Conservation (phyloP, 2,797 vertebrate species). For the Trematomus bernacchii region DNA sequence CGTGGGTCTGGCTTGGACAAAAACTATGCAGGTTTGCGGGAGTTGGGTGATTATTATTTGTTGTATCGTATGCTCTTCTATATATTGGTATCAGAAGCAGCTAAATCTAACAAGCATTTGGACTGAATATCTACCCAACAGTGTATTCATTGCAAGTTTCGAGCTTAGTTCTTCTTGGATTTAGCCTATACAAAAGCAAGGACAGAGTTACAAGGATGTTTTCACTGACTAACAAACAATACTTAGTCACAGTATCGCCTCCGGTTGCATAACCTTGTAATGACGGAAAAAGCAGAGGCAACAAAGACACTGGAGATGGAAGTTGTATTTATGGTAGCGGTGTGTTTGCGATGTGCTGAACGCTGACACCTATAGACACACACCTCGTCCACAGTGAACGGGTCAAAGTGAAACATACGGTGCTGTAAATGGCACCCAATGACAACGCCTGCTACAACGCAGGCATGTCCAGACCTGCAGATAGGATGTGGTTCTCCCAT, state of each 20-base stretch:
- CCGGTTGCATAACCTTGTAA: slow-evolving; percentile 30
- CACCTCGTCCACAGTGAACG: slow-evolving; percentile 22
- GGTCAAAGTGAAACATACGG: slow-evolving; percentile 53
- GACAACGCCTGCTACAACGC: slow-evolving; percentile 41
- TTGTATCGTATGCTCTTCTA: too few species aligned
- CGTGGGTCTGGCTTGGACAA: too few species aligned
- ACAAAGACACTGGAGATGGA: slow-evolving; percentile 44
- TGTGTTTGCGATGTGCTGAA: slow-evolving; percentile 46
- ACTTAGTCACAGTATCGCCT: slow-evolving; percentile 20
- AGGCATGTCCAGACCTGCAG: slow-evolving; percentile 69
- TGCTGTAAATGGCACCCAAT: slow-evolving; percentile 45
- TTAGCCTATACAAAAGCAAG: neutral
- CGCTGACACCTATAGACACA: slow-evolving; percentile 41
- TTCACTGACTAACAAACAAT: slow-evolving; percentile 16
- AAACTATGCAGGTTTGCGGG: too few species aligned
- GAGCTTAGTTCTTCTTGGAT: neutral
- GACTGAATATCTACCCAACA: neutral
- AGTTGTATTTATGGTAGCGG: slow-evolving; percentile 56
- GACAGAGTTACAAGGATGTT: neutral
- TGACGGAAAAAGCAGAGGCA: slow-evolving; percentile 36
- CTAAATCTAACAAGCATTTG: slow-evolving; percentile 10
- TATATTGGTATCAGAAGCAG: neutral
- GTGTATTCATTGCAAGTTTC: too few species aligned
- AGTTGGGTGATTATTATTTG: too few species aligned
- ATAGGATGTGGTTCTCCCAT: slow-evolving; percentile 52